Evolutionary conservation across 1,140 invertebrate genomes (phyloP), one percentile per base, ranked within the genome.

Genomic region (Drosophila equinoxialis): DNA sequence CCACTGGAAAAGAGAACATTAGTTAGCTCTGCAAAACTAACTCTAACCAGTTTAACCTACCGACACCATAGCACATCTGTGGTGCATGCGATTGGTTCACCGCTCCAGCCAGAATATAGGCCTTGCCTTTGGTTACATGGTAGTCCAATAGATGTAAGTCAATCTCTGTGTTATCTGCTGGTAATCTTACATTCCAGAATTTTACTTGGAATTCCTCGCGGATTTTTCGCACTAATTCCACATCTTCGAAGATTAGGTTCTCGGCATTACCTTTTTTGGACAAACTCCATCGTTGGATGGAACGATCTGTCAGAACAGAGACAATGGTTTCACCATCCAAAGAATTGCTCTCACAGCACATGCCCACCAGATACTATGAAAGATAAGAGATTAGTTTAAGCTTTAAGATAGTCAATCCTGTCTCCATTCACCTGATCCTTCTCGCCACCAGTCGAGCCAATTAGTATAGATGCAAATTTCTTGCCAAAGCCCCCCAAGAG

Each of bases 401-500:
- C 11, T 2, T 1, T 48, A 23, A 33, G 1, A 3, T n/a, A 7
- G 10, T 64, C 93, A 39, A 39, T 39, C 3, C 3, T 30, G 5
- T 6, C 11, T n/a, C 3, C 0, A 5, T 39, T 93, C 92, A 98
- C 97, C 23, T 96, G 96, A 93, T 98, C 98, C 59, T 94, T 93
- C 54, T 95, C 94, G 41, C 95, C 94, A 3, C 94, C 93, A 60
- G 94, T 94, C 89, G 96, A 95, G 3, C 97, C 97, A 93, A 98
- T 98, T 74, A 98, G 96, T 45, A 98, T 94, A 1, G 96, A 96
- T 0, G 96, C 96, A 90, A 99, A 96, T 77, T 95, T 94, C 2
- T 96, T 94, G 10, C 97, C 95, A 77, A 99, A 95, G 0, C 97
- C 97, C 35, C 97, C 97, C 13, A 99, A 93, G 94, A 98, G 97